Percentiles rank a stretch among this genome's conserved stretches.
These are phyloP conservation scores for Etheostoma nigrum DNA, from an alignment of 2,797 vertebrate species.

Conservation along the genomic window DNA sequence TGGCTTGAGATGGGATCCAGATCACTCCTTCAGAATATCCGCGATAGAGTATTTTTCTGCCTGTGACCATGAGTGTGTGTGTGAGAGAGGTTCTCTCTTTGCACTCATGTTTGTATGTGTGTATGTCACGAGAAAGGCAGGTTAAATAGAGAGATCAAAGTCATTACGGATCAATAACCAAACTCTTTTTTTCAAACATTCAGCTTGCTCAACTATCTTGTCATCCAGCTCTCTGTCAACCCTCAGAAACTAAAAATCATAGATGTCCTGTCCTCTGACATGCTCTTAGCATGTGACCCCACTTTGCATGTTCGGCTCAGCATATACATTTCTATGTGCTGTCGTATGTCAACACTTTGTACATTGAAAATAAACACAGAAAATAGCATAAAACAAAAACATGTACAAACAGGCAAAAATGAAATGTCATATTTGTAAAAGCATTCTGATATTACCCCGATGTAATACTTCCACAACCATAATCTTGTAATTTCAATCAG, in stretches of 20 bases:
- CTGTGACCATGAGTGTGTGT: neutral
- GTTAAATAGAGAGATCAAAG: slow-evolving; percentile 51
- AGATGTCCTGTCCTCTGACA: slow-evolving; percentile 26
- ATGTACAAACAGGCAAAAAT: neutral
- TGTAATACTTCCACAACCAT: neutral
- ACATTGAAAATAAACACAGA: neutral
- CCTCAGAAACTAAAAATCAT: neutral
- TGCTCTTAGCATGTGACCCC: slow-evolving; percentile 14
- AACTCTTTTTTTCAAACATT: slow-evolving; percentile 29
- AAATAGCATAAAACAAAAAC: neutral
- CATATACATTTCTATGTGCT: neutral
- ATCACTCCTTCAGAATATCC: slow-evolving; percentile 45
- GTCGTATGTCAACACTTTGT: neutral
- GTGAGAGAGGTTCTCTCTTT: neutral
- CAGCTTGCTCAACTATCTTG: slow-evolving; percentile 17
- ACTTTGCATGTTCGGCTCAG: slow-evolving; percentile 16
- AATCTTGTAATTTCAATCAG: neutral
- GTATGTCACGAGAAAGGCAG: slow-evolving; percentile 34
- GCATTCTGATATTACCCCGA: neutral
- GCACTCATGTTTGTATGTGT: neutral
- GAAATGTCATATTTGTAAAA: neutral
- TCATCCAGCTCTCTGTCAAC: slow-evolving; percentile 21
- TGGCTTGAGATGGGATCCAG: slow-evolving; percentile 47
- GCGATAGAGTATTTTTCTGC: slow-evolving; percentile 27
- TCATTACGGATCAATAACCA: slow-evolving; percentile 55